These are phyloP conservation scores for Drosophila nannoptera DNA, from an alignment of 1,140 invertebrate genomes.

Conservation along the genomic window DNA sequence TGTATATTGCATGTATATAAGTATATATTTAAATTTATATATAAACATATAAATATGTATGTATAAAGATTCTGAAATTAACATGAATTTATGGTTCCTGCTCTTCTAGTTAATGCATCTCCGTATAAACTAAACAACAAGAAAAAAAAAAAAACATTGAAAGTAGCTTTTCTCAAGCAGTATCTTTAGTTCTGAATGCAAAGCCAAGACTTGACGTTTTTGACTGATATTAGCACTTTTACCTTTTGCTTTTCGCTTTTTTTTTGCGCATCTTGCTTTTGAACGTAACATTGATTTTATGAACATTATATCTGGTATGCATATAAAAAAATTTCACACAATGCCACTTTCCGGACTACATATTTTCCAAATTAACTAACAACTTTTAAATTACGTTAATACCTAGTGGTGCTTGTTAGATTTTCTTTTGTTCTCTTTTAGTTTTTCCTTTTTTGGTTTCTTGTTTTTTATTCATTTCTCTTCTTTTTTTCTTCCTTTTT, in stretches of 20 bases:
- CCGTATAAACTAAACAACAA: slow-evolving; percentile 24
- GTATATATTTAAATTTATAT: slow-evolving; percentile 56
- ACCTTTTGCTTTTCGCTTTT: slow-evolving; percentile 3
- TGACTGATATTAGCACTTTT: slow-evolving; percentile 22
- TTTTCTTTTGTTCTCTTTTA: not conserved
- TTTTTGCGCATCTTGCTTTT: not conserved
- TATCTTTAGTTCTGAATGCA: slow-evolving; percentile 19
- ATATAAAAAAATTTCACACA: slow-evolving; percentile 17
- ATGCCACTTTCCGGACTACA: not conserved
- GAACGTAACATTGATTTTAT: slow-evolving; percentile 12
- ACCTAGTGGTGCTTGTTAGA: not conserved
- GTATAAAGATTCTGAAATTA: slow-evolving; percentile 58
- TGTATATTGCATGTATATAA: slow-evolving; percentile 45
- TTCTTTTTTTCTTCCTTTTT: too few relatives aligned
- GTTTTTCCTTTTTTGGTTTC: slow-evolving; percentile 1
- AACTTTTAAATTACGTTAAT: slow-evolving; percentile 10
- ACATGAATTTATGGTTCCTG: slow-evolving; percentile 44
- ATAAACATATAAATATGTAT: slow-evolving; percentile 57
- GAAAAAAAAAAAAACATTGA: slow-evolving; percentile 17
- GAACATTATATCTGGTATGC: slow-evolving; percentile 6
- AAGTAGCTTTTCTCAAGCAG: slow-evolving; percentile 19
- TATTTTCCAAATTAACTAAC: slow-evolving; percentile 1
- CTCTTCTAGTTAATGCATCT: slow-evolving; percentile 23
- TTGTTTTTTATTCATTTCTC: not conserved
- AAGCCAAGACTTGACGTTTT: slow-evolving; percentile 21